Evolutionary conservation across 2,888 invertebrate genomes (phyloP).

Genomic region (Melanchra persicariae): DNA sequence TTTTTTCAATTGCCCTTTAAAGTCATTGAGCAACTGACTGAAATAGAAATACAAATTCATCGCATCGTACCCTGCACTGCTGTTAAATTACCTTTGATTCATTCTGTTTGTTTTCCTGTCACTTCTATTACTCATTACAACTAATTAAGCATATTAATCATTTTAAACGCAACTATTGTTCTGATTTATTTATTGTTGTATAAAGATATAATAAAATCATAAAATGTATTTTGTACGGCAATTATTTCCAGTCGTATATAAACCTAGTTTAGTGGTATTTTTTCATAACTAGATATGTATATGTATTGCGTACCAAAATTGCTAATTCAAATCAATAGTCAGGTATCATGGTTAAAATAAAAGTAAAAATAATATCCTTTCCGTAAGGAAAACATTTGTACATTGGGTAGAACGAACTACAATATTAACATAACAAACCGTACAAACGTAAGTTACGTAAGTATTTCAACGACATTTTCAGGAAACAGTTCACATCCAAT

Average conservation of each 20-base stretch:
- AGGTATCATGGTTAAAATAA: background rate
- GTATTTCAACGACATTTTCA: constrained; percentile 5
- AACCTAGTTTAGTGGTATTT: background rate
- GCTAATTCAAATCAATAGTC: background rate
- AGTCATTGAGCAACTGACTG: constrained; percentile 3
- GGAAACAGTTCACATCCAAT: constrained; percentile 10
- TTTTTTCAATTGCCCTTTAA: constrained; percentile 1
- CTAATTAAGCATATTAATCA: constrained; percentile 52
- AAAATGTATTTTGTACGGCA: constrained; percentile 25
- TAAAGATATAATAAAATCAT: constrained; percentile 23
- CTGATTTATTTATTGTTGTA: constrained; percentile 43
- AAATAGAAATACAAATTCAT: constrained; percentile 43
- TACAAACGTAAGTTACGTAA: background rate
- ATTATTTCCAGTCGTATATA: constrained; percentile 24
- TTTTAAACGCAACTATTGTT: constrained; percentile 33
- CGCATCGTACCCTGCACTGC: background rate
- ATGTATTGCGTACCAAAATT: background rate
- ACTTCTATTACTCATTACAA: constrained; percentile 52
- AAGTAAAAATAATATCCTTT: background rate
- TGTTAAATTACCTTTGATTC: constrained; percentile 45
- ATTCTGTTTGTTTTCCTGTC: constrained; percentile 60
- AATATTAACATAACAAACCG: background rate
- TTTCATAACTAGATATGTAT: background rate
- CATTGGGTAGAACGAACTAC: background rate
- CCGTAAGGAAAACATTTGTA: background rate